Conservation (phyloP, 2,888 invertebrate genomes). For the Linnaemya vulpina region DNA sequence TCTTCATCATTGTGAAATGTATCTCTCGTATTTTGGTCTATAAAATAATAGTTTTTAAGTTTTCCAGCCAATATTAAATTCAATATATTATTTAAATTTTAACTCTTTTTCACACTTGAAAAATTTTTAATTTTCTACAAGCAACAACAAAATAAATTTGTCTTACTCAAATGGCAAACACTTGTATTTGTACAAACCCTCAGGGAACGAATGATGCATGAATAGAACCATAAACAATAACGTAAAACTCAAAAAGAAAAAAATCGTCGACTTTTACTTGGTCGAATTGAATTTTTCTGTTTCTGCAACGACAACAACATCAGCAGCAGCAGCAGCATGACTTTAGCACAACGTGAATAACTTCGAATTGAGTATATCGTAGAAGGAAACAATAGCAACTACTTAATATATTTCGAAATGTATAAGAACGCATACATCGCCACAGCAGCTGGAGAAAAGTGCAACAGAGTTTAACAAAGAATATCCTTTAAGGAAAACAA, state of each 20-base stretch:
- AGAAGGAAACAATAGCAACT: conserved; percentile 39
- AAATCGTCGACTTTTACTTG: conserved; percentile 15
- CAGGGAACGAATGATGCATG: conserved; percentile 38
- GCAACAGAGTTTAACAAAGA: conserved; percentile 31
- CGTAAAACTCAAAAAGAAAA: conserved; percentile 8
- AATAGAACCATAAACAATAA: background rate
- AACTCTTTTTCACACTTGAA: conserved; percentile 5
- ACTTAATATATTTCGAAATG: conserved; percentile 46
- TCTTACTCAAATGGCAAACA: conserved; percentile 44
- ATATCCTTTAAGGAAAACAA: background rate
- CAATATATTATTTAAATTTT: conserved; percentile 4
- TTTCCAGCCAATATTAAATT: background rate
- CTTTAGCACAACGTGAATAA: conserved; percentile 28
- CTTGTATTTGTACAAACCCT: conserved; percentile 32
- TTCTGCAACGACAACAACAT: background rate
- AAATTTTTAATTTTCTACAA: conserved; percentile 20
- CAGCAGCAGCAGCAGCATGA: background rate
- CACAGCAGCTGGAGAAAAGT: background rate
- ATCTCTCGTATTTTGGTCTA: background rate
- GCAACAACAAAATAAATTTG: conserved; percentile 16
- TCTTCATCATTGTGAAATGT: background rate
- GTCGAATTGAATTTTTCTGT: conserved; percentile 36
- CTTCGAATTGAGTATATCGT: conserved; percentile 31
- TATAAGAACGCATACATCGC: conserved; percentile 4
- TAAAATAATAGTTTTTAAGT: background rate